A percentile compares a stretch with the other conserved stretches of the same genome.
phyloP scores from a whole-genome alignment of 2,797 vertebrate species.

The Benthosema pterotum region DNA sequence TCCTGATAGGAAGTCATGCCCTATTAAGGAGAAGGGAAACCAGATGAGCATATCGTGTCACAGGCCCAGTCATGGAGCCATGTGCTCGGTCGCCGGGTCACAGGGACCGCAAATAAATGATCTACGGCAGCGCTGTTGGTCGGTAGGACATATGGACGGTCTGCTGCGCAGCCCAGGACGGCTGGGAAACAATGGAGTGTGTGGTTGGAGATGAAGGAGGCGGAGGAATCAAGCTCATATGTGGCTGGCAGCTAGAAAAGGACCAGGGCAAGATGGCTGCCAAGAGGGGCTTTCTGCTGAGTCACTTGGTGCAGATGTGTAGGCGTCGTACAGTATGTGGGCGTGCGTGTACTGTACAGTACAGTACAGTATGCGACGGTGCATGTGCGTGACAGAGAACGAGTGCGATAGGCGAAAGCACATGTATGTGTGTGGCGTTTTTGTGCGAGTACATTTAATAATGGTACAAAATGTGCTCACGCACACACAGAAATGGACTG shows the following conservation, averaged over 20 bases:
- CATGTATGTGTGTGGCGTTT: slow-evolving; percentile 4
- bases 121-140: background rate
- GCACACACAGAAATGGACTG: background rate
- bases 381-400: background rate
- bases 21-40: slow-evolving; percentile 21
- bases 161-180: background rate
- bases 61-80: slow-evolving; percentile 7
- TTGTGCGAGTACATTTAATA: background rate
- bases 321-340: background rate
- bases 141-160: slow-evolving; percentile 4
- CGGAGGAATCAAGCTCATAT: slow-evolving; percentile 11
- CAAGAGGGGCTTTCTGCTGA: slow-evolving; percentile 15
- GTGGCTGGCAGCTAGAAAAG: background rate
- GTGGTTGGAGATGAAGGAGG: slow-evolving; percentile 11
- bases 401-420: background rate
- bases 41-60: slow-evolving; percentile 29
- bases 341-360: slow-evolving; percentile 6
- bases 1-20: slow-evolving; percentile 38
- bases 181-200: background rate
- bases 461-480: too few species aligned
- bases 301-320: slow-evolving; percentile 9
- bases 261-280: slow-evolving; percentile 14
- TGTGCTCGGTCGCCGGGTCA: slow-evolving; percentile 4
- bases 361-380: slow-evolving; percentile 3
- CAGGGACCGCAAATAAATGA: slow-evolving; percentile 6